Percentiles rank a stretch among this genome's conserved stretches.
These are phyloP conservation scores for Porites australiensis DNA, from an alignment of 64 coral and sea anemone species.

Conservation along the genomic window DNA sequence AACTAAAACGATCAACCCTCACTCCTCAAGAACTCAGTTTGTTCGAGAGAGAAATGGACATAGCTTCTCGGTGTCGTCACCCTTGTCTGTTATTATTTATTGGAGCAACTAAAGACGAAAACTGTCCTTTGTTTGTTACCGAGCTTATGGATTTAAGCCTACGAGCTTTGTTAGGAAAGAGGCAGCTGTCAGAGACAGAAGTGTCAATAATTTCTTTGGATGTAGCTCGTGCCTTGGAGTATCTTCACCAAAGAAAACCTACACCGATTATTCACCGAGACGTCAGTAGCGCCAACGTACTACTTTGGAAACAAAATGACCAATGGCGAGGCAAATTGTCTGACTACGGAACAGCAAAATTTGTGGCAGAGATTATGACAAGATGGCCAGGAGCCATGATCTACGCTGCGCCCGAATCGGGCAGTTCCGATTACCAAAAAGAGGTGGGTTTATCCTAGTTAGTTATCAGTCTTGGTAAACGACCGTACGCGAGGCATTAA, in stretches of 20 bases:
- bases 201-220: constrained; percentile 35
- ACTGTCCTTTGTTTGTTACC: constrained; percentile 25
- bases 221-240: constrained; percentile 42
- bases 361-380: constrained; percentile 21
- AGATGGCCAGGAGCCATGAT: not conserved
- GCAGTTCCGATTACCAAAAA: not conserved
- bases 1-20: not conserved
- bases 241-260: constrained; percentile 47
- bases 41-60: constrained; percentile 57
- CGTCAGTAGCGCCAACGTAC: constrained; percentile 67
- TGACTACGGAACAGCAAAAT: constrained; percentile 64
- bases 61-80: constrained; percentile 58
- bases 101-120: constrained; percentile 54
- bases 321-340: constrained; percentile 55
- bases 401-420: not conserved
- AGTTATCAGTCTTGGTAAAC: not conserved
- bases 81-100: constrained; percentile 69
- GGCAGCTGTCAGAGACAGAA: not conserved
- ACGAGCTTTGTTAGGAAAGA: not conserved
- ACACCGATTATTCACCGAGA: constrained; percentile 72
- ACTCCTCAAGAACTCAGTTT: not conserved
- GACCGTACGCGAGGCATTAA: no score
- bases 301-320: constrained; percentile 35
- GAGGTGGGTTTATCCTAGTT: not conserved
- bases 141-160: constrained; percentile 67